phyloP scores from a whole-genome alignment of 2,113 vertebrate genomes.

The Bungarus multicinctus region DNA sequence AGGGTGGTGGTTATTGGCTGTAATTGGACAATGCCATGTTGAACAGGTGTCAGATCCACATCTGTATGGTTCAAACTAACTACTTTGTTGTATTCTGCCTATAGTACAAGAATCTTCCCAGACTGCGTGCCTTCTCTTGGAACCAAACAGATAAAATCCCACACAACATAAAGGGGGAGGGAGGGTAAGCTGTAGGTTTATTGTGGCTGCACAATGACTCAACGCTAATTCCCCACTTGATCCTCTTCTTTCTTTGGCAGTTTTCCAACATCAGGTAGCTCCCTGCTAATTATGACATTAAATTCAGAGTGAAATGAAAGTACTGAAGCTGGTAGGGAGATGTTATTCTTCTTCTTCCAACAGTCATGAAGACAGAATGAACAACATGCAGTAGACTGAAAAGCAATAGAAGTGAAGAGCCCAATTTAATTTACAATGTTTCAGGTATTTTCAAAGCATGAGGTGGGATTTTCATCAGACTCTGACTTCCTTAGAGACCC shows the following conservation, averaged over 20 bases:
- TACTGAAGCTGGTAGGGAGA: neutral
- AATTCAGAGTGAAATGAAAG: neutral
- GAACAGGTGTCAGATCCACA: neutral
- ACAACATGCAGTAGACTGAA: neutral
- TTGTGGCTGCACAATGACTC: neutral
- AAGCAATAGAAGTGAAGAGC: neutral
- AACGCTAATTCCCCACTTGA: neutral
- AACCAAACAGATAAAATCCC: neutral
- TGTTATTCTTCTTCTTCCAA: neutral
- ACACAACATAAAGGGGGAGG: neutral
- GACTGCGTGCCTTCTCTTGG: neutral
- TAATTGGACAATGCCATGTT: conserved; percentile 16
- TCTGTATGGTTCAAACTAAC: neutral
- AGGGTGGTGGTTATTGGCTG: neutral
- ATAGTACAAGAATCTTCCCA: neutral
- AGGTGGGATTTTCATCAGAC: neutral
- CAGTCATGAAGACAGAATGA: neutral
- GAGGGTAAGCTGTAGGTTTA: neutral
- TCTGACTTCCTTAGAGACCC: neutral
- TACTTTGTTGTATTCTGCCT: neutral
- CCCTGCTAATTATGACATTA: conserved; percentile 7
- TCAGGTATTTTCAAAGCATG: neutral
- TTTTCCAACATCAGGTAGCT: neutral
- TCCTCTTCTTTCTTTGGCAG: neutral
- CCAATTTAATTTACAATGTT: neutral